These are phyloP conservation scores for Cololabis saira DNA, from an alignment of 2,113 vertebrate genomes.

Conservation along the genomic window DNA sequence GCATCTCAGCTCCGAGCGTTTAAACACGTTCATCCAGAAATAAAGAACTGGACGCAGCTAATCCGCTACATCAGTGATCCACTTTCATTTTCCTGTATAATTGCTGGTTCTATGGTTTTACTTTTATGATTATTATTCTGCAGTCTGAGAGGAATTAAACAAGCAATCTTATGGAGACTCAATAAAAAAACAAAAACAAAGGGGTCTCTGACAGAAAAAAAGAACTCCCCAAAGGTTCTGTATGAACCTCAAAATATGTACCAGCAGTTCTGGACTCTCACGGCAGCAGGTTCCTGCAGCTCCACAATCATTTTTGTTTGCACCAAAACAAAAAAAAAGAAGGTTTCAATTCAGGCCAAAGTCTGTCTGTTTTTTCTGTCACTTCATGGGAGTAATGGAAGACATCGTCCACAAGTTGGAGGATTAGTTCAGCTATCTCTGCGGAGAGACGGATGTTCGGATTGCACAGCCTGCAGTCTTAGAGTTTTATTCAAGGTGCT, in stretches of 20 bases:
- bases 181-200: no score
- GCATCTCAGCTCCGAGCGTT: background rate
- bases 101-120: background rate
- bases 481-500: no score
- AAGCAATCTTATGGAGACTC: no score
- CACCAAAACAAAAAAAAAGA: background rate
- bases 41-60: background rate
- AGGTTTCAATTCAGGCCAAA: conserved; percentile 8
- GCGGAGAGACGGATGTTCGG: background rate
- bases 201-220: no score
- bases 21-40: background rate
- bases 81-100: conserved; percentile 8
- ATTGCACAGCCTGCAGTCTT: background rate
- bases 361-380: no score
- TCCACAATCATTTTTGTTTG: background rate
- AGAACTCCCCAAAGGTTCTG: no score
- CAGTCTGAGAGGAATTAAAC: no score
- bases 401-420: background rate
- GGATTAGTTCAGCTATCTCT: background rate
- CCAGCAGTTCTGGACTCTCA: conserved; percentile 50
- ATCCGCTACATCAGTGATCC: background rate
- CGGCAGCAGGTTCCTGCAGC: background rate
- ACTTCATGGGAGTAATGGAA: no score
- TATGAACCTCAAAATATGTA: background rate
- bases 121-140: no score